phyloP scores from a whole-genome alignment of 1,140 invertebrate genomes.

The Nylanderia fulva region DNA sequence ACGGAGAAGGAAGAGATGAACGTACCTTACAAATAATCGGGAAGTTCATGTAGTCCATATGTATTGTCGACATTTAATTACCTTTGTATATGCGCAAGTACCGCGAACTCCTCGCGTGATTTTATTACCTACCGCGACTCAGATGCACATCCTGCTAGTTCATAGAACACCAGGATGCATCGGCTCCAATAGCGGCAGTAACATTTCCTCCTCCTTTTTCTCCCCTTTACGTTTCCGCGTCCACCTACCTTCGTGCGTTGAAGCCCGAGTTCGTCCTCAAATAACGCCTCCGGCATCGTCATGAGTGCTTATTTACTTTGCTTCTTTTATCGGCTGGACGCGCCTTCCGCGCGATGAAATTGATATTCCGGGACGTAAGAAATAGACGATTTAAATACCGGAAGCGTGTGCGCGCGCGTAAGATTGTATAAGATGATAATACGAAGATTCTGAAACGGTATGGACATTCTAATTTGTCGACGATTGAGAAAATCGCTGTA shows the following conservation, averaged over 20 bases:
- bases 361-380: constrained; percentile 61
- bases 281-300: constrained; percentile 60
- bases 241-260: constrained; percentile 24
- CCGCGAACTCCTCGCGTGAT: constrained; percentile 46
- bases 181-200: constrained; percentile 37
- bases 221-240: constrained; percentile 12
- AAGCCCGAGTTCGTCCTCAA: constrained; percentile 28
- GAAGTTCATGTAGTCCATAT: constrained; percentile 37
- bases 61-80: constrained; percentile 56
- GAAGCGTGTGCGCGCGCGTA: constrained; percentile 27
- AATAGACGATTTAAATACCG: constrained; percentile 47
- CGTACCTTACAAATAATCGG: constrained; percentile 29
- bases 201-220: constrained; percentile 55
- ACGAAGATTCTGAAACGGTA: constrained; percentile 20
- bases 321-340: constrained; percentile 61
- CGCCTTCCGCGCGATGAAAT: constrained; percentile 57
- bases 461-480: constrained; percentile 53
- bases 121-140: constrained; percentile 52
- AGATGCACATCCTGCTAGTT: constrained; percentile 61
- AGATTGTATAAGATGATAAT: constrained; percentile 51
- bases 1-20: not conserved
- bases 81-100: constrained; percentile 34
- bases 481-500: constrained; percentile 48
- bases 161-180: constrained; percentile 54
- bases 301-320: constrained; percentile 66